Conservation (phyloP, 1,140 invertebrate genomes). For the Drosophila ambigua region DNA sequence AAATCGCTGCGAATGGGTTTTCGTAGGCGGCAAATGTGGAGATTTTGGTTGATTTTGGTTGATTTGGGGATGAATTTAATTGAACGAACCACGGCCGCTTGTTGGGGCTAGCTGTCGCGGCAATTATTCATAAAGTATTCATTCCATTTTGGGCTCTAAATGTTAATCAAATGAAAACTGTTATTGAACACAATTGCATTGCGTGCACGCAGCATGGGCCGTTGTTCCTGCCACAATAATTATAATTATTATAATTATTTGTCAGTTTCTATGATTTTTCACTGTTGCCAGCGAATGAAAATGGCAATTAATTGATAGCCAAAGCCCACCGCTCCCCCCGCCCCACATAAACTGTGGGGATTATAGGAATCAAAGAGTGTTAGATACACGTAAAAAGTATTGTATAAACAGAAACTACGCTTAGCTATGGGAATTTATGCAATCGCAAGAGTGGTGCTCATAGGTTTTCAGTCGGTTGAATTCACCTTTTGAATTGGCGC, state of each 20-base stretch:
- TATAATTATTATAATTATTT: slow-evolving; percentile 46
- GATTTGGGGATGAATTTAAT: slow-evolving; percentile 17
- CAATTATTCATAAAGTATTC: slow-evolving; percentile 68
- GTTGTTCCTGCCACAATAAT: slow-evolving; percentile 27
- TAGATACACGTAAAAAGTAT: too few species aligned
- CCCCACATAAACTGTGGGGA: neutral
- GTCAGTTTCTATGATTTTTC: slow-evolving; percentile 51
- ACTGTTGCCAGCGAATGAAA: slow-evolving; percentile 28
- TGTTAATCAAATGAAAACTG: slow-evolving; percentile 74
- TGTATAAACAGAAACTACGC: too few species aligned
- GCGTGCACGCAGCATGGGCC: slow-evolving; percentile 26
- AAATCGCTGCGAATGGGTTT: neutral
- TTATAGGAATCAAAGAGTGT: too few species aligned
- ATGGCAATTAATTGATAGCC: slow-evolving; percentile 67
- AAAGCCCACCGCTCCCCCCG: neutral
- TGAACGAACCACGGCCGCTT: neutral
- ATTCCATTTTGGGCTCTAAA: slow-evolving; percentile 50
- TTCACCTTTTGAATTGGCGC: too few species aligned
- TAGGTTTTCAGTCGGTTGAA: too few species aligned
- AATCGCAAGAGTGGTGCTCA: too few species aligned
- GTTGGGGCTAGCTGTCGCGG: slow-evolving; percentile 16
- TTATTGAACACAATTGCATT: slow-evolving; percentile 55
- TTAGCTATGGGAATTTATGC: too few species aligned
- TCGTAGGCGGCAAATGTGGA: slow-evolving; percentile 17
- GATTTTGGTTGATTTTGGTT: neutral